phyloP scores from a whole-genome alignment of 1,140 invertebrate species.

The Leptinotarsa undecemlineata region DNA sequence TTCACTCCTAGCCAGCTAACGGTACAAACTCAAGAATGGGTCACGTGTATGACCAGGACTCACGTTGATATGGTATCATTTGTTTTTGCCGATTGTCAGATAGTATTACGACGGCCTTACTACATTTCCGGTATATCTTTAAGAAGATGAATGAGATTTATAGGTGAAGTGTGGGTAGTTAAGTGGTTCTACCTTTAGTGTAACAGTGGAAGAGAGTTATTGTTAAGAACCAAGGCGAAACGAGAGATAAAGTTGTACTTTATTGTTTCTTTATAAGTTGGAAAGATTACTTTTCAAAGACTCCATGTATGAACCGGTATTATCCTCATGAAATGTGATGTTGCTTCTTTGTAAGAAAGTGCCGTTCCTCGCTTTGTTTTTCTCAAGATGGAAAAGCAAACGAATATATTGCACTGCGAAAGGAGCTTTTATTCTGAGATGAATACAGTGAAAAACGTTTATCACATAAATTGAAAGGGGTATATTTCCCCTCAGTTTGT shows the following conservation, averaged over 20 bases:
- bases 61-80: constrained; percentile 19
- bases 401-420: too few species aligned
- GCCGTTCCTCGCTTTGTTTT: too few species aligned
- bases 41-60: constrained; percentile 15
- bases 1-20: constrained; percentile 11
- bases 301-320: background rate
- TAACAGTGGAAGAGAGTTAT: background rate
- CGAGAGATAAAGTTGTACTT: background rate
- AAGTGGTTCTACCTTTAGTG: constrained; percentile 1
- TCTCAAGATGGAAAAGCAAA: too few species aligned
- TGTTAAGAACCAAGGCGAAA: background rate
- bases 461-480: too few species aligned
- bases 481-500: too few species aligned
- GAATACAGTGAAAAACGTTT: too few species aligned
- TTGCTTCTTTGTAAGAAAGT: too few species aligned
- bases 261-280: constrained; percentile 4
- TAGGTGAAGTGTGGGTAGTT: constrained; percentile 7
- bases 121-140: constrained; percentile 14
- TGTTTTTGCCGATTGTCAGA: constrained; percentile 24
- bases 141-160: constrained; percentile 16
- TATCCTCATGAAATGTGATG: background rate
- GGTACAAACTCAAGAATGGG: constrained; percentile 18
- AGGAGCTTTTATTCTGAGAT: too few species aligned
- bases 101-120: constrained; percentile 17
- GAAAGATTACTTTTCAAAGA: background rate